A percentile compares a stretch with the other conserved stretches of the same genome.
Conservation (phyloP, 2,888 invertebrate genomes). For the Griposia aprilina region DNA sequence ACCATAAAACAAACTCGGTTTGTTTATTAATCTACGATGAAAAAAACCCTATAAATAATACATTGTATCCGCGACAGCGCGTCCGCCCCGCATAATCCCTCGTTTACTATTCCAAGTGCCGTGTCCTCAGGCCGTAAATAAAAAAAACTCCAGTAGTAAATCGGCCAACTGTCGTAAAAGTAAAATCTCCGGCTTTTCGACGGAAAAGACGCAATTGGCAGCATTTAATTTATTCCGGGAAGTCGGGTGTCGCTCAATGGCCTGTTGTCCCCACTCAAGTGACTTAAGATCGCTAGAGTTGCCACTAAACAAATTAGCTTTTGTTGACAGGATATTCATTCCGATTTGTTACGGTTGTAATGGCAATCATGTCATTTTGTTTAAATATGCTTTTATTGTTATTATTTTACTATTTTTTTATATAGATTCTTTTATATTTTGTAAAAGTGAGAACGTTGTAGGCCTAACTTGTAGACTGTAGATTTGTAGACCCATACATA, state of each 20-base stretch:
- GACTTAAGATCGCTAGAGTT: conserved; percentile 50
- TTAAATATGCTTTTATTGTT: no score
- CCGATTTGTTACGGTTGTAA: no score
- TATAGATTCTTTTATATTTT: no score
- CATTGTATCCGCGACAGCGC: conserved; percentile 22
- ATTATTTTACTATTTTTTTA: no score
- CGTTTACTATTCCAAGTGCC: conserved; percentile 57
- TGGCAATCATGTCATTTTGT: no score
- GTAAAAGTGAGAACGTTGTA: no score
- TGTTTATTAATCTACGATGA: conserved; percentile 18
- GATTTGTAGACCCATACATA: no score
- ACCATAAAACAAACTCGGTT: conserved; percentile 29
- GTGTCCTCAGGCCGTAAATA: conserved; percentile 57
- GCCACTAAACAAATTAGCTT: conserved; percentile 53
- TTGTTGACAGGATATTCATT: no score
- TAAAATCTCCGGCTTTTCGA: conserved; percentile 52
- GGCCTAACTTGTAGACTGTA: no score
- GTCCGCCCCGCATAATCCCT: conserved; percentile 35
- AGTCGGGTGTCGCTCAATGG: conserved; percentile 64
- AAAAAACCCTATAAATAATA: conserved; percentile 39
- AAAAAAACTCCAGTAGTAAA: conserved; percentile 51
- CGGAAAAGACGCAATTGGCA: conserved; percentile 56
- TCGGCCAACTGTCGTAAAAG: conserved; percentile 61
- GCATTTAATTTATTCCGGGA: conserved; percentile 68
- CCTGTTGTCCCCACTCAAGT: conserved; percentile 50